Evolutionary conservation across 92 coral and sea anemone species (phyloP), one percentile per base, ranked within the genome.

Genomic region (Phenganax stokvisi): DNA sequence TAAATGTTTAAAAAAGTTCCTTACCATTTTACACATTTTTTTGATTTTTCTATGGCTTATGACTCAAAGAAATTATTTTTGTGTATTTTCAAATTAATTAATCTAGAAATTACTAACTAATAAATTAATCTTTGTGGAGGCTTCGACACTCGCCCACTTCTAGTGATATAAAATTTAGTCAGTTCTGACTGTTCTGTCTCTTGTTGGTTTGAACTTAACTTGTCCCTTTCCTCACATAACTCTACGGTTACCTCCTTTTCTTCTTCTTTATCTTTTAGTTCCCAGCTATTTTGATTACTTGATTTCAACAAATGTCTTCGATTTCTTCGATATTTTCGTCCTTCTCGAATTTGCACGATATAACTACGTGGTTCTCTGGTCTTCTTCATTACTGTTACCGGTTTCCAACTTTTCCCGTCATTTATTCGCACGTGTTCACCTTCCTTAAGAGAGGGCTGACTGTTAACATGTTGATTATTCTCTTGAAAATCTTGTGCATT

Each of bases 281-380:
- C 0, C 0, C 66, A 60, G 15, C 25, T 60, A 60, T 12, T 10
- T 60, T 10, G 25, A 60, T n/a, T n/a, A 12, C 17, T 60, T 12
- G 17, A 60, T 12, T 60, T 60, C 9, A 60, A 70, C 13, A 88
- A 86, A 55, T 88, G 89, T 66, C 89, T 72, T 57, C 86, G 60
- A 75, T 85, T 89, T 75, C 89, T 71, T 63, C 86, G 77, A 65
- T 89, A 89, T 76, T 68, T 84, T 77, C 83, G 72, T 5, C 89
- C 92, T 54, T 89, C 84, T 13, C 85, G 88, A 63, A 83, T 89
- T 67, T 86, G 84, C 37, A 86, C 89, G 37, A 84, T 80, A 81
- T 86, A 89, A 3, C 87, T 83, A 15, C 87, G 80, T 67, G 88
- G 89, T n/a, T 72, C 70, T 37, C 65, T n/a, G 65, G 84, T 78